Base-by-base conservation (phyloP, 2,888 invertebrate genomes). In the Podotricha telesiphe region DNA sequence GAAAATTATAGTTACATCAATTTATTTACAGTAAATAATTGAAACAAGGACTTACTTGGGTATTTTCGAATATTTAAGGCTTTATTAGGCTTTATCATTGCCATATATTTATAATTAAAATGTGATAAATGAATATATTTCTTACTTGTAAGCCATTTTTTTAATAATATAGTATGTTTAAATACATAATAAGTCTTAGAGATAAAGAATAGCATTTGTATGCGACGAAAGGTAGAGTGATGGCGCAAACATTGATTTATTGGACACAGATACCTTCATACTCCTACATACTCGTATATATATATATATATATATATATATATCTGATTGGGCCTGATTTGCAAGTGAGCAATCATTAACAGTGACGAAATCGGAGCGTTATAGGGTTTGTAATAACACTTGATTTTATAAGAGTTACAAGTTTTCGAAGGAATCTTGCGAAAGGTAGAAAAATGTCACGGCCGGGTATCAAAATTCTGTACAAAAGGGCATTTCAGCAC, bases 361-460 rank as follows among this genome's bases (percentile, higher is more conserved):
- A 82, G 75, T 87, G 82, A 78, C 77, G 86, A 87, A 90, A 90
- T 82, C 82, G 78, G 85, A 85, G 80, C 83, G 79, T 76, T 77
- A 78, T 82, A 79, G 81, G 76, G 77, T 77, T 80, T 78, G 82
- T 82, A 83, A 81, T 78, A 77, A 76, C 73, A 74, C 73, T 74
- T 79, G 73, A 76, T 80, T 83, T 84, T 84, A 67, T 86, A 83
- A 85, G 83, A 82, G 84, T 85, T 84, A 81, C 82, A 80, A 79
- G 81, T 85, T 85, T 83, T 80, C 77, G 78, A 79, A 77, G 75
- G 75, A 80, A 78, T 68, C 77, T 89, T 86, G 79, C 82, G 86
- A 82, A 87, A 84, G 75, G 65, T 73, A 66, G 74, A 79, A 77
- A 87, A 89, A 91, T 88, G 90, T 90, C 91, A 92, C 75, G 91